phyloP scores from a whole-genome alignment of 2,113 vertebrate genomes.

The Tragelaphus buxtoni region DNA sequence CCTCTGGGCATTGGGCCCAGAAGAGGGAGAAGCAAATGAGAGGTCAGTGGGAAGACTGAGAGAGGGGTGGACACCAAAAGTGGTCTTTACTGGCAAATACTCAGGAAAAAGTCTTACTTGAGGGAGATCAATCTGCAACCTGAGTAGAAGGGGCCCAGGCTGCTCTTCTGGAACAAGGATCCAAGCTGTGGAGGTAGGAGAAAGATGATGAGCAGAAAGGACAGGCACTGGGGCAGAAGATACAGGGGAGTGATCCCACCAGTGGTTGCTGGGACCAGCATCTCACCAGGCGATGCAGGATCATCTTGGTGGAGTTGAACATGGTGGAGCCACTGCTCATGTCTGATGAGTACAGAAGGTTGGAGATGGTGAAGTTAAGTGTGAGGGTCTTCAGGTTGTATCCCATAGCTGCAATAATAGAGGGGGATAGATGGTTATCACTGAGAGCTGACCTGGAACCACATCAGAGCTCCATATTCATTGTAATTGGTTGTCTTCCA shows the following conservation, averaged over 20 bases:
- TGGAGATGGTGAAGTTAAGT: slow-evolving; percentile 76
- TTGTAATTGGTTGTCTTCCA: background rate
- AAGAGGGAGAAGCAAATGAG: background rate
- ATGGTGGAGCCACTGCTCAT: slow-evolving; percentile 44
- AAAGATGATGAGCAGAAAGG: background rate
- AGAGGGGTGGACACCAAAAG: background rate
- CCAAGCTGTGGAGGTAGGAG: slow-evolving; percentile 62
- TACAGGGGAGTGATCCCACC: background rate
- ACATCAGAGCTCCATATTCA: background rate
- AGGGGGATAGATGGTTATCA: accelerated
- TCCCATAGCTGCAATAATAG: background rate
- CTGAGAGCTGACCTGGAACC: background rate
- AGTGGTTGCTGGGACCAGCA: background rate
- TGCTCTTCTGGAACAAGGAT: slow-evolving; percentile 68
- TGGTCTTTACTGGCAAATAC: background rate
- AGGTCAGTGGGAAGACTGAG: background rate
- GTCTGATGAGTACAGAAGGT: slow-evolving; percentile 70
- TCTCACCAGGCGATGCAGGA: slow-evolving; percentile 72
- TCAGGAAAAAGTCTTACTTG: slow-evolving; percentile 58
- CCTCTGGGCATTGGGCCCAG: background rate
- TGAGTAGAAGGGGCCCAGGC: slow-evolving; percentile 56
- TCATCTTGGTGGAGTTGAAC: slow-evolving; percentile 57
- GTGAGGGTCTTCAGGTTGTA: slow-evolving; percentile 42
- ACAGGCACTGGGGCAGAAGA: accelerated
- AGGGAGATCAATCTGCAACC: slow-evolving; percentile 61